Evolutionary conservation across 2,797 vertebrate genomes (phyloP), one percentile per base, ranked within the genome.

Genomic region (Dicrostonyx torquatus): DNA sequence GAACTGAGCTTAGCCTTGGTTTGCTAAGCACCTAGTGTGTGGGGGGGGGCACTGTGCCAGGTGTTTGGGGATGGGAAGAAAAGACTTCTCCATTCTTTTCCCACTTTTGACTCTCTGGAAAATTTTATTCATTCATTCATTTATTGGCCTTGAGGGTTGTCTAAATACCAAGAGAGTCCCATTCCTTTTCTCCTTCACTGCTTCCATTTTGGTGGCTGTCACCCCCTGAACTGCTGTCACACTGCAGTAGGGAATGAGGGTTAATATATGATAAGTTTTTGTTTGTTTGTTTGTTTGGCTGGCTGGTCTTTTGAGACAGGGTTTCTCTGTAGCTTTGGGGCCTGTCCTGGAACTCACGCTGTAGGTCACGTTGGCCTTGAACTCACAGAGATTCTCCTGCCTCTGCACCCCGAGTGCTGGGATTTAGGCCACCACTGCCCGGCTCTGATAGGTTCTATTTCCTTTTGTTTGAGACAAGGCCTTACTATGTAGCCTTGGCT

Each of bases 11-110:
- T 55, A 83, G 18, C 62, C 15, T 29, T 15, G 62, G 43, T 18
- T 92, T 48, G 68, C 68, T 83, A 60, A 95, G n/a, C 82, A 90
- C 82, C 78, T 91, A 13, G 86, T 89, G 34, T 90, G 88, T 94
- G 94, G 66, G 80, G 94, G 66, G 80, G 14, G n/a, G 77, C 53
- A 20, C 45, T 8, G 80, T 68, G 55, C 31, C 29, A 48, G 70
- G 53, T 50, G 40, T 40, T 82, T 93, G 55, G 48, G 40, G 37
- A 29, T 18, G 24, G 84, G 79, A 45, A 60, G 60, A 90, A 53
- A 86, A 86, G 26, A 90, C 6, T 60, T 18, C 43, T n/a, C 80
- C 68, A 66, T 68, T 40, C 34, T 90, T 94, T 89, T 58, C 53
- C 90, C 73, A 85, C 45, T 75, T 94, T 85, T 77, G 24, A 7